Conservation (phyloP, 1,140 invertebrate genomes). For the Acromyrmex echinatior region DNA sequence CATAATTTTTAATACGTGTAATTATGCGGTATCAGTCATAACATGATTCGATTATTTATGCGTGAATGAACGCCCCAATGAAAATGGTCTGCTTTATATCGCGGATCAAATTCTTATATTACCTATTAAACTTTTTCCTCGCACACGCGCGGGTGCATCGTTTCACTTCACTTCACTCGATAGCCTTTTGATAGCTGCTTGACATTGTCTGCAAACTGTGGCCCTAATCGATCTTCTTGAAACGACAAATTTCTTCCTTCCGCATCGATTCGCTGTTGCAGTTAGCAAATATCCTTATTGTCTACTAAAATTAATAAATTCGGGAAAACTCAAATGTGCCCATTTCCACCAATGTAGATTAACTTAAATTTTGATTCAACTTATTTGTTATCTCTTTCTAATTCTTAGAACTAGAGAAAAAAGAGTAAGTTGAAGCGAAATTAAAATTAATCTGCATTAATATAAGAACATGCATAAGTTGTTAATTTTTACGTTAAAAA, state of each 20-base stretch:
- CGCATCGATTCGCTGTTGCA: not conserved
- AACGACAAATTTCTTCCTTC: slow-evolving; percentile 19
- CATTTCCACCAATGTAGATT: no score
- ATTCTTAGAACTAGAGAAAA: no score
- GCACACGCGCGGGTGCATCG: not conserved
- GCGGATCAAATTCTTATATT: slow-evolving; percentile 28
- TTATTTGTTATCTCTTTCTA: no score
- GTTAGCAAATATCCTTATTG: not conserved
- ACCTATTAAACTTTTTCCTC: not conserved
- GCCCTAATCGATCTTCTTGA: not conserved
- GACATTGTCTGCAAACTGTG: slow-evolving; percentile 31
- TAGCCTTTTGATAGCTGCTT: slow-evolving; percentile 28
- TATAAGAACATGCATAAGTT: no score
- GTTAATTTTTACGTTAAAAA: not conserved
- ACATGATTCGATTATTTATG: not conserved
- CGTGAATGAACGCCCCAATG: not conserved
- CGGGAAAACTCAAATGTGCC: not conserved
- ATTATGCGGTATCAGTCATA: not conserved
- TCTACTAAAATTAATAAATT: not conserved
- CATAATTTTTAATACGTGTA: not conserved
- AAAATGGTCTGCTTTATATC: not conserved
- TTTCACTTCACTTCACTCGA: slow-evolving; percentile 32
- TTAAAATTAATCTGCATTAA: no score
- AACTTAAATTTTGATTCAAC: no score
- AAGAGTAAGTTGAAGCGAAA: no score